Percentiles rank a stretch among this genome's conserved stretches.
Evolutionary conservation across 2,888 invertebrate genomes (phyloP).

Genomic region (Leptopilina myrica): DNA sequence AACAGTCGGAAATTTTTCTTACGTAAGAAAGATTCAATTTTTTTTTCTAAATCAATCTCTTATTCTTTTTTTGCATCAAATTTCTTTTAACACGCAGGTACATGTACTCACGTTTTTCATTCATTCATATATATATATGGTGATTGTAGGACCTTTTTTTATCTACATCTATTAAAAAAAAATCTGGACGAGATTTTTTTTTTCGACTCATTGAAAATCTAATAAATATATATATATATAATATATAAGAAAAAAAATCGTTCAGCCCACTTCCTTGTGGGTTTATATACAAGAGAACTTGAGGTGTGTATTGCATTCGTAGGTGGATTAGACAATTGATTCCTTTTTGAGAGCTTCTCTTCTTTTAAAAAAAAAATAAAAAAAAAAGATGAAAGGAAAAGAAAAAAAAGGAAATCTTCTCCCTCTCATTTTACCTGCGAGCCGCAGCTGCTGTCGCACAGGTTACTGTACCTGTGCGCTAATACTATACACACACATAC

Average conservation of each 20-base stretch:
- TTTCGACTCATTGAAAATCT: too few relatives aligned
- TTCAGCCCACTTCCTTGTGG: constrained; percentile 40
- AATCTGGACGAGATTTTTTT: background rate
- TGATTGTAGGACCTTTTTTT: constrained; percentile 15
- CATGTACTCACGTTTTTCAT: constrained; percentile 10
- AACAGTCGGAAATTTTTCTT: background rate
- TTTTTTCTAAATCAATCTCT: background rate
- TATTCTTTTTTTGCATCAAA: background rate
- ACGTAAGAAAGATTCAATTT: background rate
- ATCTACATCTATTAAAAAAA: constrained; percentile 16
- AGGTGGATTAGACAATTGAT: constrained; percentile 24
- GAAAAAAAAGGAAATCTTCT: background rate
- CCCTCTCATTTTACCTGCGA: background rate
- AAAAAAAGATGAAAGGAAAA: background rate
- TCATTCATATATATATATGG: background rate
- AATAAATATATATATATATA: background rate
- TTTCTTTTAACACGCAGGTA: constrained; percentile 21
- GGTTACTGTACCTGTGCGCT: constrained; percentile 25
- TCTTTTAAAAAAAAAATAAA: background rate
- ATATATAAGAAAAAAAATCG: constrained; percentile 6
- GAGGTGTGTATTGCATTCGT: constrained; percentile 31
- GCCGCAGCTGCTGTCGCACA: constrained; percentile 24
- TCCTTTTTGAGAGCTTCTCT: constrained; percentile 27
- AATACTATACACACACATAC: too few relatives aligned
- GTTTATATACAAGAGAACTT: constrained; percentile 6